phyloP scores from a whole-genome alignment of 2,797 vertebrate genomes.

The Crenichthys baileyi region DNA sequence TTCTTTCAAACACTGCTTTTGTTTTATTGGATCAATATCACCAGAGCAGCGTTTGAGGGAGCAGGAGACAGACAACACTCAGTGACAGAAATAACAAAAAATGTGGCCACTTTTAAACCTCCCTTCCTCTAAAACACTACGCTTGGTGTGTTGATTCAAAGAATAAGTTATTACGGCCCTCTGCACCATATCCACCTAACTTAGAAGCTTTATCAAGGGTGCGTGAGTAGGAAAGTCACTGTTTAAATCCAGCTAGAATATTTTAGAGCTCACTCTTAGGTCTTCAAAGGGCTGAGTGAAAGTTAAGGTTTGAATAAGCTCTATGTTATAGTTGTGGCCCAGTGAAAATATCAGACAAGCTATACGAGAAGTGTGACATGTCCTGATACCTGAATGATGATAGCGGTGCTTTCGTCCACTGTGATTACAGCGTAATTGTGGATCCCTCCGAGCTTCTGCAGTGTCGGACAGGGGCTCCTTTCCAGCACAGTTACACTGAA shows the following conservation, averaged over 20 bases:
- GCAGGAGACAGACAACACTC: neutral
- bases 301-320: neutral
- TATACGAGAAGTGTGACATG: neutral
- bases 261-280: neutral
- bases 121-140: neutral
- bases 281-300: neutral
- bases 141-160: neutral
- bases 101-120: neutral
- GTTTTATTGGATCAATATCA: too few relatives aligned
- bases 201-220: neutral
- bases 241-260: neutral
- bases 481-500: conserved; percentile 89
- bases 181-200: neutral
- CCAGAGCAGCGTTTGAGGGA: too few relatives aligned
- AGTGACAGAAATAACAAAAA: neutral
- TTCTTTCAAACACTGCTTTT: too few relatives aligned
- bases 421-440: conserved; percentile 85
- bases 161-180: neutral
- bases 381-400: conserved; percentile 88
- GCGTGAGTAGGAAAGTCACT: too few relatives aligned
- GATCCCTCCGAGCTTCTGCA: conserved; percentile 84
- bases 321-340: neutral
- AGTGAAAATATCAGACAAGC: too few relatives aligned
- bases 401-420: conserved; percentile 87
- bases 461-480: conserved; percentile 80